Evolutionary conservation across 1,140 invertebrate genomes (phyloP).

Genomic region (Trichonephila clavata): DNA sequence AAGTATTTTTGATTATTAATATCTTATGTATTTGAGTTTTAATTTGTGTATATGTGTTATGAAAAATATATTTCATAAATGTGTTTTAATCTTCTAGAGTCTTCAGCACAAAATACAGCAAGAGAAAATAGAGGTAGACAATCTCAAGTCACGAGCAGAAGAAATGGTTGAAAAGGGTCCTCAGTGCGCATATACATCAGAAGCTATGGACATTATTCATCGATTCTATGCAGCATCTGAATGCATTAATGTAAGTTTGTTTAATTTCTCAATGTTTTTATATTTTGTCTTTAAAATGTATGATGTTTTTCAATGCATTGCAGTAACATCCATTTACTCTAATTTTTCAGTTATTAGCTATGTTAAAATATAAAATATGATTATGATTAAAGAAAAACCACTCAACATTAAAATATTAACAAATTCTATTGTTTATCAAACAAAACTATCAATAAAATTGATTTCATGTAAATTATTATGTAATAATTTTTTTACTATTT

Average conservation of each 20-base stretch:
- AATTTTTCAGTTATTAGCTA: no score
- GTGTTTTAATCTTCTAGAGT: slow-evolving; percentile 80
- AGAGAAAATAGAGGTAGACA: slow-evolving; percentile 95
- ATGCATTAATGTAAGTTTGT: slow-evolving; percentile 84
- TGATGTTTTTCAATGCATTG: no score
- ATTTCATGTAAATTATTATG: no score
- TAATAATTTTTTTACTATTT: no score
- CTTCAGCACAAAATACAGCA: slow-evolving; percentile 93
- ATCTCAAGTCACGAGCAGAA: slow-evolving; percentile 90
- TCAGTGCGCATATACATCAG: slow-evolving; percentile 89
- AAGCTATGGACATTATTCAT: slow-evolving; percentile 91
- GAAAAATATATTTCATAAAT: not conserved
- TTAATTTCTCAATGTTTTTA: not conserved
- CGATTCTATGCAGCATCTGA: slow-evolving; percentile 89
- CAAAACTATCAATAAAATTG: no score
- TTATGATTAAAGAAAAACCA: no score
- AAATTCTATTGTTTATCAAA: no score
- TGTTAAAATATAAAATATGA: no score
- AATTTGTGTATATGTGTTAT: not conserved
- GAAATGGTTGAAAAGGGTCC: slow-evolving; percentile 93
- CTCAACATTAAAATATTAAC: no score
- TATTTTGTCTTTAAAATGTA: no score
- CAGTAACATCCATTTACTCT: no score
- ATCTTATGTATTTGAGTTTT: not conserved
- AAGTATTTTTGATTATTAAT: no score